Evolutionary conservation across 2,888 invertebrate species (phyloP).

Genomic region (Trissolcus brochymenae): DNA sequence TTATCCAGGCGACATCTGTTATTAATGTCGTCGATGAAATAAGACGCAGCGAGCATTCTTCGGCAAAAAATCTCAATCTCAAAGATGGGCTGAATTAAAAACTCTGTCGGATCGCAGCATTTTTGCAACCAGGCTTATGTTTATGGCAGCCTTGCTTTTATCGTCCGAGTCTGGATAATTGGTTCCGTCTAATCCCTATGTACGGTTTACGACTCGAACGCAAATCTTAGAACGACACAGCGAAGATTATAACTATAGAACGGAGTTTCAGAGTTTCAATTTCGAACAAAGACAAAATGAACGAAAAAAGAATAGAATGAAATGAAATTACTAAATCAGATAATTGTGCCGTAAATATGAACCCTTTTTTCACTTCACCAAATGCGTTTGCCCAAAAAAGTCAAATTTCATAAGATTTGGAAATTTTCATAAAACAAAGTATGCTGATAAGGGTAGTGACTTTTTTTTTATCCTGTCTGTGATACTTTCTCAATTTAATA

Average conservation of each 20-base stretch:
- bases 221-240: constrained; percentile 43
- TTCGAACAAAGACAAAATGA: background rate
- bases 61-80: constrained; percentile 6
- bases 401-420: too few relatives aligned
- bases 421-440: too few relatives aligned
- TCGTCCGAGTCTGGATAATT: constrained; percentile 52
- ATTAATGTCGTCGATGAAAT: constrained; percentile 52
- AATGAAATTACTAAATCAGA: too few relatives aligned
- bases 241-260: constrained; percentile 35
- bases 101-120: background rate
- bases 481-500: constrained; percentile 6
- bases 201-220: constrained; percentile 47
- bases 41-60: constrained; percentile 17
- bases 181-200: constrained; percentile 53
- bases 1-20: constrained; percentile 55
- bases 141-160: constrained; percentile 41
- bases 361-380: too few relatives aligned
- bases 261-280: background rate
- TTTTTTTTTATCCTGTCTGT: background rate
- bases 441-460: background rate
- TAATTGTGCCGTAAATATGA: too few relatives aligned
- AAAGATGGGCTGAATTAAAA: constrained; percentile 11
- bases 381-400: too few relatives aligned
- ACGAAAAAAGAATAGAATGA: too few relatives aligned
- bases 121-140: constrained; percentile 14